A percentile compares a stretch with the other conserved stretches of the same genome.
phyloP scores from a whole-genome alignment of 2,888 invertebrate genomes.

The Eristalis intricaria region DNA sequence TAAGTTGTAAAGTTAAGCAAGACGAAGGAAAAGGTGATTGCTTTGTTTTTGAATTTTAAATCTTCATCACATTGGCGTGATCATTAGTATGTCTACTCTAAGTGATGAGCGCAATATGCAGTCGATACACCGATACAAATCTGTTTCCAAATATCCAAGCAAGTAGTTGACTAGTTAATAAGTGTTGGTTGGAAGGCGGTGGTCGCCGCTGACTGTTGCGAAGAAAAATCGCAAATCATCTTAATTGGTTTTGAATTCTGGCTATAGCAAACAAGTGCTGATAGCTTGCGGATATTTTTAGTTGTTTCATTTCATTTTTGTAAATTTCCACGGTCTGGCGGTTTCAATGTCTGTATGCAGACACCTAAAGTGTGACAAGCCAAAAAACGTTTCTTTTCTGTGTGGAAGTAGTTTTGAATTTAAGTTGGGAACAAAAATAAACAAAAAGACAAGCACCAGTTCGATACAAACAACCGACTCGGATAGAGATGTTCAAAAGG shows the following conservation, averaged over 20 bases:
- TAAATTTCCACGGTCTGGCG: slow-evolving; percentile 5
- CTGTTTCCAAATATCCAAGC: slow-evolving; percentile 9
- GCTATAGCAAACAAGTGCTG: slow-evolving; percentile 43
- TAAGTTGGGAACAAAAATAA: slow-evolving; percentile 52
- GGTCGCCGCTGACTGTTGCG: background rate
- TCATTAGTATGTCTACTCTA: slow-evolving; percentile 25
- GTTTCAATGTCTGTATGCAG: background rate
- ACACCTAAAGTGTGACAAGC: slow-evolving; percentile 44
- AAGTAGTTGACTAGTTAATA: slow-evolving; percentile 3
- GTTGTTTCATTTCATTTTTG: background rate
- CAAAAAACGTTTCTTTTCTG: slow-evolving; percentile 14
- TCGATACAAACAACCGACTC: background rate
- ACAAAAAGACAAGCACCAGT: slow-evolving; percentile 12
- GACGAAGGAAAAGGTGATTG: slow-evolving; percentile 34
- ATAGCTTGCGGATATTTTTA: background rate
- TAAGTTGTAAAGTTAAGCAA: background rate
- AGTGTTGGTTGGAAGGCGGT: background rate
- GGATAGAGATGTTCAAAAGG: background rate
- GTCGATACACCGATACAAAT: background rate
- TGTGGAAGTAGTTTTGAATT: slow-evolving; percentile 35
- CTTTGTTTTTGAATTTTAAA: background rate
- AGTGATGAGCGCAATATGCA: background rate
- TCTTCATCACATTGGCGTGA: slow-evolving; percentile 11
- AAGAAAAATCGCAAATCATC: slow-evolving; percentile 15
- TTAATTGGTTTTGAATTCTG: slow-evolving; percentile 12